Evolutionary conservation across 2,113 vertebrate genomes (phyloP).

Genomic region (Catharus fuscescens): DNA sequence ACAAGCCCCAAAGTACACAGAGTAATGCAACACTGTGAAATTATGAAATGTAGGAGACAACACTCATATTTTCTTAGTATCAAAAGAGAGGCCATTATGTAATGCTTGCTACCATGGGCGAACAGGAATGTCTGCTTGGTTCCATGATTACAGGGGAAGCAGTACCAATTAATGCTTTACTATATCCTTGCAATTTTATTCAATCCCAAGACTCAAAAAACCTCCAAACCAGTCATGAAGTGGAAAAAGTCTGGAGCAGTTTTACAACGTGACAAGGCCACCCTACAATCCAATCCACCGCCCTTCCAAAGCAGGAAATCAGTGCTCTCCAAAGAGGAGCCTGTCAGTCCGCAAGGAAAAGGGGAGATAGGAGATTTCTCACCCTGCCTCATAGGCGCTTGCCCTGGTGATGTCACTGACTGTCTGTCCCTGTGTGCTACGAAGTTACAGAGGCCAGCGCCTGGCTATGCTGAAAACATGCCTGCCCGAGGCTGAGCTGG

Average conservation of each 20-base stretch:
- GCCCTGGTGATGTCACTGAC: not conserved
- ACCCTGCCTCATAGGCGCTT: rapidly evolving
- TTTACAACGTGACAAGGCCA: not conserved
- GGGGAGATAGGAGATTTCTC: not conserved
- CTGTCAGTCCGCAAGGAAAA: rapidly evolving
- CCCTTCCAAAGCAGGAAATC: not conserved
- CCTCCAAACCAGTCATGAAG: not conserved
- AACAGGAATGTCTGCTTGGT: not conserved
- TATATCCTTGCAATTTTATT: not conserved
- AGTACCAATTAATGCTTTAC: not conserved
- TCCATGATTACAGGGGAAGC: not conserved
- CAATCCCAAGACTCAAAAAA: not conserved
- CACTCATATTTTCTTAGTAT: not conserved
- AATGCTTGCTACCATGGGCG: not conserved
- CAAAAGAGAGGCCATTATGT: not conserved
- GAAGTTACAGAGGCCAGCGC: not conserved
- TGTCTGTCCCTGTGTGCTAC: no score
- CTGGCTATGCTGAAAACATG: not conserved
- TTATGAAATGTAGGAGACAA: not conserved
- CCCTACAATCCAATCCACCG: not conserved
- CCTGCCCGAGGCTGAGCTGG: no score
- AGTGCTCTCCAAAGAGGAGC: not conserved
- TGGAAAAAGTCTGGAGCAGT: not conserved
- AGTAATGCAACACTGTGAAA: not conserved
- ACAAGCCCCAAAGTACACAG: not conserved